Conservation (phyloP, 2,797 vertebrate genomes). For the Lagorchestes hirsutus region DNA sequence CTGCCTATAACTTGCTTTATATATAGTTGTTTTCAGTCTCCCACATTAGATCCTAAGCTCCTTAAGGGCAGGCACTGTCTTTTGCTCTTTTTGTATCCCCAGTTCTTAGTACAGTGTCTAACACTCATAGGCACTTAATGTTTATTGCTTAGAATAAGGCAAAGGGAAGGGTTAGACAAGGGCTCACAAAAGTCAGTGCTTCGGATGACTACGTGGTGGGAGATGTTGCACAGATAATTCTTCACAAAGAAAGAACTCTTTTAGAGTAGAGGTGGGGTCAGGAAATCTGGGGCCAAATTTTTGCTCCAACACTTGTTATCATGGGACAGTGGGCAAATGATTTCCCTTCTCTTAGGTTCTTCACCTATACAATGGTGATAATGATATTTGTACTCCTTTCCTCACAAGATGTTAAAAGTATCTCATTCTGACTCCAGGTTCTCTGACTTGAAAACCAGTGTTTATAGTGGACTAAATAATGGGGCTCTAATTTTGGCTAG, state of each 20-base stretch:
- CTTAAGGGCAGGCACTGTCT: not conserved
- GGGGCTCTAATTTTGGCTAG: not conserved
- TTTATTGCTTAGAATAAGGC: not conserved
- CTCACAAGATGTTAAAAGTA: not conserved
- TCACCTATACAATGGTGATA: not conserved
- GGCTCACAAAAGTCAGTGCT: not conserved
- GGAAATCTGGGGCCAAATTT: not conserved
- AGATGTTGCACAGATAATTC: not conserved
- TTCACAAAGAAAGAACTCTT: not conserved
- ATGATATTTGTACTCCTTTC: not conserved
- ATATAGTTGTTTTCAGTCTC: not conserved
- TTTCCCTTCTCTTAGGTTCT: not conserved
- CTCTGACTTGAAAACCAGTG: not conserved
- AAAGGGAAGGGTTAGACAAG: not conserved
- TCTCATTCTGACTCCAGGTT: not conserved
- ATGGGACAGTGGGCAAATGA: not conserved
- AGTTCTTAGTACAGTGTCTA: not conserved
- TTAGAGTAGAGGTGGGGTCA: not conserved
- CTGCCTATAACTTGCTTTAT: not conserved
- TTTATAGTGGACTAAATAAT: not conserved
- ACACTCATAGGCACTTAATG: not conserved
- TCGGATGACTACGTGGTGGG: not conserved
- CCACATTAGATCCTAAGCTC: not conserved
- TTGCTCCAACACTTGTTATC: not conserved
- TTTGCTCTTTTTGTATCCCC: not conserved